Evolutionary conservation across 2,113 vertebrate species (phyloP).

Genomic region (Scolopax mira): DNA sequence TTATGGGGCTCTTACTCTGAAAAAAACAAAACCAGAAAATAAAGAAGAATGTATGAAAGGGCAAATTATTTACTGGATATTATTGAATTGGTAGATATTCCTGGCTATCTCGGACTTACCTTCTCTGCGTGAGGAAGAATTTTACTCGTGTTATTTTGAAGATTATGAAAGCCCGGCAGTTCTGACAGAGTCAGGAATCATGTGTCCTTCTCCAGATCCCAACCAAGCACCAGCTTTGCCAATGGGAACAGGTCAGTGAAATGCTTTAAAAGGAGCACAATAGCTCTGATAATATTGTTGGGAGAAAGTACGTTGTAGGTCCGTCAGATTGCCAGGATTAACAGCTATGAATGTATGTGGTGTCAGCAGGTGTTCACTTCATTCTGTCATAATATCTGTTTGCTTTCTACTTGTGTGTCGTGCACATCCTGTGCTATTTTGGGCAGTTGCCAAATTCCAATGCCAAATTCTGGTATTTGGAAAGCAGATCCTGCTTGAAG

Average conservation of each 20-base stretch:
- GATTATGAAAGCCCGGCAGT: conserved; percentile 81
- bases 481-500: conserved; percentile 33
- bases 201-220: conserved; percentile 86
- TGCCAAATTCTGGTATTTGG: conserved; percentile 44
- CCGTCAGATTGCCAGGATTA: background rate
- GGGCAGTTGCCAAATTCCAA: conserved; percentile 28
- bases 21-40: background rate
- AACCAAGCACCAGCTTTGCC: conserved; percentile 76
- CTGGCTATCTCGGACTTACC: conserved; percentile 85
- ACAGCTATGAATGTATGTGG: background rate
- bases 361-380: conserved; percentile 60
- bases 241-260: conserved; percentile 83
- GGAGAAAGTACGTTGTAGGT: background rate
- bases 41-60: background rate
- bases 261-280: background rate
- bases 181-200: conserved; percentile 80
- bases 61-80: background rate
- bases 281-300: background rate
- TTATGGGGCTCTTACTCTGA: background rate
- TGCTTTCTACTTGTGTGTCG: conserved; percentile 47
- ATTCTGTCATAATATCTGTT: conserved; percentile 45
- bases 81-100: conserved; percentile 79
- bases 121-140: conserved; percentile 77
- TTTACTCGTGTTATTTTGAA: conserved; percentile 88
- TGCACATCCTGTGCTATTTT: conserved; percentile 49